A percentile compares a stretch with the other conserved stretches of the same genome.
phyloP scores from a whole-genome alignment of 1,140 invertebrate genomes.

The Meloidogyne exigua region DNA sequence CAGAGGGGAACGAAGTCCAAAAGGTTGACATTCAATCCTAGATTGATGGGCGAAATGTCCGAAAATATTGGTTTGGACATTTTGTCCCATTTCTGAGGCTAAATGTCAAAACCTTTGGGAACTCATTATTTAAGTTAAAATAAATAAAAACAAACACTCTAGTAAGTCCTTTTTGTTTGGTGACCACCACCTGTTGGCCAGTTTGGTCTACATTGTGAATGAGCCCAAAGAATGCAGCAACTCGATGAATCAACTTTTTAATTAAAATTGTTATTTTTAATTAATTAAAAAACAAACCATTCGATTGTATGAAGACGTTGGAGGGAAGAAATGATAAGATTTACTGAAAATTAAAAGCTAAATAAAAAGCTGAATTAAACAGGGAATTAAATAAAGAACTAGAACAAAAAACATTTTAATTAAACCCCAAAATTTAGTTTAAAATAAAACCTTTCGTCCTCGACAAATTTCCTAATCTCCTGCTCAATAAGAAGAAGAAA shows the following conservation, averaged over 20 bases:
- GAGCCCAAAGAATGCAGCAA: slow-evolving; percentile 41
- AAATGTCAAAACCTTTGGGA: too few relatives aligned
- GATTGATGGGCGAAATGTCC: too few relatives aligned
- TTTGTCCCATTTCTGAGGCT: too few relatives aligned
- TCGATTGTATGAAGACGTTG: slow-evolving; percentile 39
- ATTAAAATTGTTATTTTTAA: slow-evolving; percentile 6
- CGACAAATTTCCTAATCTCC: slow-evolving; percentile 35
- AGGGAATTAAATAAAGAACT: neutral
- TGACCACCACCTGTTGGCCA: slow-evolving; percentile 37
- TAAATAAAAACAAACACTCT: slow-evolving; percentile 23
- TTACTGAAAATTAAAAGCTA: slow-evolving; percentile 14
- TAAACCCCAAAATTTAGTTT: neutral
- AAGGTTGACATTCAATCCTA: too few relatives aligned
- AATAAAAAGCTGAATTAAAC: neutral
- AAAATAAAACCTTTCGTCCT: slow-evolving; percentile 26
- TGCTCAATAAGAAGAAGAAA: slow-evolving; percentile 28
- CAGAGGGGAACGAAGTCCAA: too few relatives aligned
- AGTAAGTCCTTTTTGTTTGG: slow-evolving; percentile 30
- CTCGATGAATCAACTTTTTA: slow-evolving; percentile 30
- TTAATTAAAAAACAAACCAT: slow-evolving; percentile 17
- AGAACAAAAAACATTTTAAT: neutral
- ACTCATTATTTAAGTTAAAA: too few relatives aligned
- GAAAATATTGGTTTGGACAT: too few relatives aligned
- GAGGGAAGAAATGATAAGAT: slow-evolving; percentile 24
- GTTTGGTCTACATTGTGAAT: slow-evolving; percentile 40